phyloP scores from a whole-genome alignment of 2,888 invertebrate genomes.

The Chromoteleia sp. region DNA sequence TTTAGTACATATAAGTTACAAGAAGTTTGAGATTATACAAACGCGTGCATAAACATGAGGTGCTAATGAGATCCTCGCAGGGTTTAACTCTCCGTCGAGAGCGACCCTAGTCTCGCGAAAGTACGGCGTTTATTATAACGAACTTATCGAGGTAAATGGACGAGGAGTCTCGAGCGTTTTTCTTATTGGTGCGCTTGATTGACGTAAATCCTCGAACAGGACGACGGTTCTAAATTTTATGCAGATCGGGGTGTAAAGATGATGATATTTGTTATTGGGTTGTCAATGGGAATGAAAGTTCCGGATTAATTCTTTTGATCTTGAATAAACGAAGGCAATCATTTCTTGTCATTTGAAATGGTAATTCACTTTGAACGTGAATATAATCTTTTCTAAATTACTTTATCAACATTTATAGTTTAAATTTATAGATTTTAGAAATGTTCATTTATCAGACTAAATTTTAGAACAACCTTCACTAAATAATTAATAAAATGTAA shows the following conservation, averaged over 20 bases:
- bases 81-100: constrained; percentile 39
- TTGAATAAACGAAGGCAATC: no score
- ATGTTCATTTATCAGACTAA: no score
- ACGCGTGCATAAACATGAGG: constrained; percentile 62
- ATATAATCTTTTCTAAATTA: neutral
- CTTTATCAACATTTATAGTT: neutral
- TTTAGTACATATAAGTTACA: constrained; percentile 54
- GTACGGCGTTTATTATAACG: constrained; percentile 26
- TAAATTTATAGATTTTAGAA: no score
- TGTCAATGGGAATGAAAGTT: neutral
- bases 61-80: constrained; percentile 59
- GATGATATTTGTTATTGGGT: constrained; percentile 8
- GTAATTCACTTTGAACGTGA: no score
- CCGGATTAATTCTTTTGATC: no score
- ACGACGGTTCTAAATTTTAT: neutral
- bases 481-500: no score
- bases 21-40: constrained; percentile 58
- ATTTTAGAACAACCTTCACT: no score
- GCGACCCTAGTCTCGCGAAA: constrained; percentile 21
- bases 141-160: constrained; percentile 41
- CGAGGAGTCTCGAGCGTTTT: constrained; percentile 17
- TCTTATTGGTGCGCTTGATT: neutral
- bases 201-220: neutral
- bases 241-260: neutral
- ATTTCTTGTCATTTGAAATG: no score